A percentile compares a stretch with the other conserved stretches of the same genome.
phyloP scores from a whole-genome alignment of 2,113 vertebrate genomes.

The Tylochromis polylepis region DNA sequence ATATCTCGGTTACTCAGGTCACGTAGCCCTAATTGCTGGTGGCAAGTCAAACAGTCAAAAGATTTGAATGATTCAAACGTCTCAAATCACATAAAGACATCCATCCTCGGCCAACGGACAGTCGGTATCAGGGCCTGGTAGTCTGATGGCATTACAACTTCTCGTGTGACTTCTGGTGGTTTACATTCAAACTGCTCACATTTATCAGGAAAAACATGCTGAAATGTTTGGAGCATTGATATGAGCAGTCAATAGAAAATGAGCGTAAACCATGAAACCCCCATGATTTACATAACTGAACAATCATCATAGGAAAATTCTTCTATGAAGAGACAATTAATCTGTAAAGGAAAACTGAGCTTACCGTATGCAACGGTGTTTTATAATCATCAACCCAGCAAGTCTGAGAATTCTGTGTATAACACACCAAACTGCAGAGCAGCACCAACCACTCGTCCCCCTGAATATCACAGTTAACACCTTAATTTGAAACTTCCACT shows the following conservation, averaged over 20 bases:
- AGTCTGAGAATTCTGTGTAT: background rate
- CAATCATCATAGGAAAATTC: background rate
- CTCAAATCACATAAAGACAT: background rate
- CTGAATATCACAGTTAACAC: background rate
- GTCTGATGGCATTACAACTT: background rate
- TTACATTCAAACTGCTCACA: constrained; percentile 69
- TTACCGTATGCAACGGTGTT: background rate
- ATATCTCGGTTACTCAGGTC: constrained; percentile 22
- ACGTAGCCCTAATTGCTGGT: constrained; percentile 52
- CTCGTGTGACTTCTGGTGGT: constrained; percentile 26
- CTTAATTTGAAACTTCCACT: background rate
- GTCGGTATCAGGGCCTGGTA: background rate
- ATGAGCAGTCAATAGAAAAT: constrained; percentile 46
- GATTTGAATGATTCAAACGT: background rate
- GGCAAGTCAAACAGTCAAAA: constrained; percentile 39
- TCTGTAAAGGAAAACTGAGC: background rate
- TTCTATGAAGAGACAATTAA: background rate
- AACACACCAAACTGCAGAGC: background rate
- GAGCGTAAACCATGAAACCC: constrained; percentile 9
- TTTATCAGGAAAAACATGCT: constrained; percentile 8
- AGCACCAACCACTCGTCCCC: background rate
- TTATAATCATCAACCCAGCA: background rate
- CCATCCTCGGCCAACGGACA: background rate
- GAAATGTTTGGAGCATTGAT: background rate
- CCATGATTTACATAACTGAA: constrained; percentile 18